Conservation (phyloP, 2,888 invertebrate genomes). For the Sepioteuthis lessoniana region DNA sequence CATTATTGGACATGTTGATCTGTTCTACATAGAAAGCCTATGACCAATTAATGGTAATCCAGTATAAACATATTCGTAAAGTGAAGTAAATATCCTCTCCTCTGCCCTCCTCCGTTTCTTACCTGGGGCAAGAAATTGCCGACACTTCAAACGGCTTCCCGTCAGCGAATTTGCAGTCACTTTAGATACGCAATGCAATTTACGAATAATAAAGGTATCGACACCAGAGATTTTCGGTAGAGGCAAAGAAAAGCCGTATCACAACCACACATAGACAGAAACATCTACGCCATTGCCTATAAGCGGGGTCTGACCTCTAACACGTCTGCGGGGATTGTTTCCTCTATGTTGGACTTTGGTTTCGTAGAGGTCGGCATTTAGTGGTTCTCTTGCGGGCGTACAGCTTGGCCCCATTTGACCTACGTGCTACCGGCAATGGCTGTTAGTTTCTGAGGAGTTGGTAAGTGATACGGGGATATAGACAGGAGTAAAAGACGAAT, state of each 20-base stretch:
- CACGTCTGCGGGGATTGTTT: conserved; percentile 33
- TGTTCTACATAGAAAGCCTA: not conserved
- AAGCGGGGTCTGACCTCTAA: conserved; percentile 21
- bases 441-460: not conserved
- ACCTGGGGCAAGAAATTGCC: conserved; percentile 33
- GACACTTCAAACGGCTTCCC: conserved; percentile 23
- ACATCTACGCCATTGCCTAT: not conserved
- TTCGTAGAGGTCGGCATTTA: conserved; percentile 14
- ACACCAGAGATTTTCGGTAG: conserved; percentile 33
- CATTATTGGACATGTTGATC: not conserved
- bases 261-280: not conserved
- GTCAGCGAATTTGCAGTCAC: not conserved
- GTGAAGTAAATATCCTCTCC: not conserved
- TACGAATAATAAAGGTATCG: conserved; percentile 21
- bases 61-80: not conserved
- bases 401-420: conserved; percentile 9
- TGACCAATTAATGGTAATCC: conserved; percentile 1
- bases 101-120: not conserved
- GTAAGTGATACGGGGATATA: not conserved
- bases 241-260: not conserved
- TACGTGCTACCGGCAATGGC: not conserved
- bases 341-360: conserved; percentile 14
- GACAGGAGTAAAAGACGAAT: not conserved
- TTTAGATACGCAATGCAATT: conserved; percentile 23
- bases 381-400: conserved; percentile 14